Conservation (phyloP, 2,888 invertebrate genomes). For the Augiades crinisus region DNA sequence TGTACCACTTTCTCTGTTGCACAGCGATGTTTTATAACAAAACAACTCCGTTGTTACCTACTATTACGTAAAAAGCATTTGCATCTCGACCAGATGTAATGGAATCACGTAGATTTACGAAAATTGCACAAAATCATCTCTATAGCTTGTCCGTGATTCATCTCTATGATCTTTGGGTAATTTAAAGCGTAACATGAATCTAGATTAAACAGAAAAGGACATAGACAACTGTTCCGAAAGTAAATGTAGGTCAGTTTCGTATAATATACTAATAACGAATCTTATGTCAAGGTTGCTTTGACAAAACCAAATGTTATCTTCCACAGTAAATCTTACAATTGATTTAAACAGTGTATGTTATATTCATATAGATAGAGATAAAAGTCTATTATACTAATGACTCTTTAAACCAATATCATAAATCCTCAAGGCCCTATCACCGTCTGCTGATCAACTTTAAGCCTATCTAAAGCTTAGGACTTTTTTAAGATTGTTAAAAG, state of each 20-base stretch:
- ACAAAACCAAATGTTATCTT: neutral
- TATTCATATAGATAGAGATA: too few species aligned
- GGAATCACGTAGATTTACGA: constrained; percentile 14
- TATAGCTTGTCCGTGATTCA: neutral
- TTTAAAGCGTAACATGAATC: constrained; percentile 11
- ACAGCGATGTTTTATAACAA: constrained; percentile 9
- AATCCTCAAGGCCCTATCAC: too few species aligned
- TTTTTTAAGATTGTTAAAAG: too few species aligned
- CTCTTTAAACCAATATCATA: too few species aligned
- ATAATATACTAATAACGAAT: neutral
- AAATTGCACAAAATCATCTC: constrained; percentile 1
- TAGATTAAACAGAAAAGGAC: constrained; percentile 17
- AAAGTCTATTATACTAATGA: too few species aligned
- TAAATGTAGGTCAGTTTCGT: constrained; percentile 10
- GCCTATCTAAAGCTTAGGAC: too few species aligned
- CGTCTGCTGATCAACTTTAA: too few species aligned
- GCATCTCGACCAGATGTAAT: constrained; percentile 12
- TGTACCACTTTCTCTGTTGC: constrained; percentile 8
- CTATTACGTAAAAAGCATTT: constrained; percentile 1
- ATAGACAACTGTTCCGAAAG: constrained; percentile 2
- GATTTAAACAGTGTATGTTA: neutral
- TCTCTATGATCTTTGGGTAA: constrained; percentile 5
- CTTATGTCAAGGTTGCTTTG: constrained; percentile 1
- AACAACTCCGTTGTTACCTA: neutral
- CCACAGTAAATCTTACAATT: too few species aligned